Conservation (phyloP, 2,888 invertebrate genomes). For the Aradus depressus region DNA sequence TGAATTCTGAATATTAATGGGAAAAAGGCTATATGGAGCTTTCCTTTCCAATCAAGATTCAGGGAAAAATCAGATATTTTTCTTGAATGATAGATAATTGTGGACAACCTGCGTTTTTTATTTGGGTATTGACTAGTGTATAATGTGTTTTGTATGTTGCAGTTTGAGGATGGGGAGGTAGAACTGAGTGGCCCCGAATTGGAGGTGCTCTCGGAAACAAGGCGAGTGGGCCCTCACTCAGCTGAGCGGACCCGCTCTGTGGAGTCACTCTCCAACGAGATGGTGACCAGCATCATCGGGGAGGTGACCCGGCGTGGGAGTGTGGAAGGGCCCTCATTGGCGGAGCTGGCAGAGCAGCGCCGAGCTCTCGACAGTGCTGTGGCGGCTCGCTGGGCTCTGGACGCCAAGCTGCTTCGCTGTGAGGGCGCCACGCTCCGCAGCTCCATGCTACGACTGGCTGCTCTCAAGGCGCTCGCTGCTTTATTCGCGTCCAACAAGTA, state of each 20-base stretch:
- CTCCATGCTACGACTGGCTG: constrained; percentile 44
- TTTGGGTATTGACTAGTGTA: background rate
- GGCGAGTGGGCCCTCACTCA: too few species aligned
- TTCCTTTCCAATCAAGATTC: too few species aligned
- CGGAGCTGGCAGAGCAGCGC: constrained; percentile 20
- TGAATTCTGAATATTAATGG: too few species aligned
- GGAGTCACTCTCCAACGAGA: constrained; percentile 33
- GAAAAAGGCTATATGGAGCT: too few species aligned
- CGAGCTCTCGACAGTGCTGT: constrained; percentile 18
- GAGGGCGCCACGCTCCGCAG: constrained; percentile 42
- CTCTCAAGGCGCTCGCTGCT: constrained; percentile 44
- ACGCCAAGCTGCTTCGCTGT: constrained; percentile 38
- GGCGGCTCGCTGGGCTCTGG: constrained; percentile 29
- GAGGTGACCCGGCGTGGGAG: constrained; percentile 41
- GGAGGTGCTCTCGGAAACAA: constrained; percentile 29
- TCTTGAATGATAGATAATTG: too few species aligned
- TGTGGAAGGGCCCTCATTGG: constrained; percentile 19
- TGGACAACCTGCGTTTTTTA: too few species aligned
- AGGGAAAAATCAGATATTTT: too few species aligned
- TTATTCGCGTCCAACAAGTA: constrained; percentile 44
- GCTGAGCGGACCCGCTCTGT: constrained; percentile 24
- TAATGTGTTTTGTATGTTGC: constrained; percentile 3
- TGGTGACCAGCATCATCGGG: constrained; percentile 43
- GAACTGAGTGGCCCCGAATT: constrained; percentile 37
- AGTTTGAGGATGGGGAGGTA: constrained; percentile 35